These are phyloP conservation scores for Parascotia fuliginaria DNA, from an alignment of 2,888 invertebrate species.

Conservation along the genomic window DNA sequence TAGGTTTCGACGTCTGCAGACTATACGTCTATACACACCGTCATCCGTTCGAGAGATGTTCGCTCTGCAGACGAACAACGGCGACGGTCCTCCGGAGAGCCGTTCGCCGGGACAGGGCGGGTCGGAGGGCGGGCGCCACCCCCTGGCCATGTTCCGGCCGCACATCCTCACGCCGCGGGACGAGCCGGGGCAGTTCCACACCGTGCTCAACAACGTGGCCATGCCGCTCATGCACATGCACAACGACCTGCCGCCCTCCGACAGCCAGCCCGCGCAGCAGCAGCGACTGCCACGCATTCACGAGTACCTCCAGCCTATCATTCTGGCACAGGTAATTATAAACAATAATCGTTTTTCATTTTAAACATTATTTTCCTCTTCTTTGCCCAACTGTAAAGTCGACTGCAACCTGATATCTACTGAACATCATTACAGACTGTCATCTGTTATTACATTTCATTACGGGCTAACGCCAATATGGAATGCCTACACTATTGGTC, in stretches of 20 bases:
- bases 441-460: no score
- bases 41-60: conserved; percentile 78
- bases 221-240: conserved; percentile 85
- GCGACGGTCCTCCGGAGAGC: conserved; percentile 54
- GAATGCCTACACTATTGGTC: no score
- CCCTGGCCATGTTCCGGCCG: conserved; percentile 57
- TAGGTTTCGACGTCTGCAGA: conserved; percentile 72
- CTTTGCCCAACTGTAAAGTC: no score
- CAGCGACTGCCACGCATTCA: conserved; percentile 72
- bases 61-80: conserved; percentile 55
- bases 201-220: conserved; percentile 65
- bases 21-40: conserved; percentile 75
- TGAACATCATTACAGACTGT: no score
- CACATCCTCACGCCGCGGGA: conserved; percentile 50
- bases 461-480: no score
- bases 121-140: conserved; percentile 48
- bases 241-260: conserved; percentile 80
- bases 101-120: conserved; percentile 45
- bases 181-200: conserved; percentile 56
- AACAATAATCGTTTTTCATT: not conserved
- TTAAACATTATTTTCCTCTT: no score
- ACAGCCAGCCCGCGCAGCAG: conserved; percentile 51
- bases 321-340: conserved; percentile 75
- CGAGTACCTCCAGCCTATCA: conserved; percentile 79
- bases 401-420: no score